Base-by-base conservation (phyloP, 2,113 vertebrate species). In the Pithys albifrons region DNA sequence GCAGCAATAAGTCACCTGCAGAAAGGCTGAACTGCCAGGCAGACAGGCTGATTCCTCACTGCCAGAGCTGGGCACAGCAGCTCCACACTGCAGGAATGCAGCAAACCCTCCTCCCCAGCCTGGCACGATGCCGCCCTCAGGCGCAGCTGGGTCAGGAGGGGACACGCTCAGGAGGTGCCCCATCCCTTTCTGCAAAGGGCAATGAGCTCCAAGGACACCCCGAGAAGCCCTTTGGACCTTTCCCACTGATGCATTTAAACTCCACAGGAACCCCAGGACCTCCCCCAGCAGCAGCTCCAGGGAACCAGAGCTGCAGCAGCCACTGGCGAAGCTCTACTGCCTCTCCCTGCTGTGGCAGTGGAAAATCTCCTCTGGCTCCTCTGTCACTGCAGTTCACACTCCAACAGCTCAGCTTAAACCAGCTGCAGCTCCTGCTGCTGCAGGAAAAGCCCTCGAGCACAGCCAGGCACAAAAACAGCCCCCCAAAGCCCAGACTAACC, bases 391-490 rank as follows among this genome's bases (percentile, higher is more conserved):
- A 86, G 89, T 67, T 95, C 85, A 76, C 51, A 46, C 70, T 95
- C 85, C 79, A 65, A 10, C 62, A 76, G 72, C 86, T 29, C 6
- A 80, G 76, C 59, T 86, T 8, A 57, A 65, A 88, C 27, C 86
- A 86, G 93, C 86, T 94, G 93, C 91, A 91, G 90, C 78, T 93
- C 75, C 92, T 71, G 73, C 87, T 81, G 70, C 87, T 88, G 74
- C 75, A 85, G 77, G n/a, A 72, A 66, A 71, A 94, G 85, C 78
- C 90, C 85, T 88, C 1, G 0, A 84, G 73, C 81, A 14, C 35
- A 64, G 65, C 61, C 87, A 76, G 0, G 1, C 18, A 0, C 2
- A 4, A 14, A 78, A 78, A 57, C 41, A 28, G n/a, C 12, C 48
- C 41, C 84, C 51, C 1, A 0, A 54, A 69, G 51, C 28, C n/a